These are phyloP conservation scores for Conus canariensis DNA, from an alignment of 2,888 invertebrate genomes.

Conservation along the genomic window DNA sequence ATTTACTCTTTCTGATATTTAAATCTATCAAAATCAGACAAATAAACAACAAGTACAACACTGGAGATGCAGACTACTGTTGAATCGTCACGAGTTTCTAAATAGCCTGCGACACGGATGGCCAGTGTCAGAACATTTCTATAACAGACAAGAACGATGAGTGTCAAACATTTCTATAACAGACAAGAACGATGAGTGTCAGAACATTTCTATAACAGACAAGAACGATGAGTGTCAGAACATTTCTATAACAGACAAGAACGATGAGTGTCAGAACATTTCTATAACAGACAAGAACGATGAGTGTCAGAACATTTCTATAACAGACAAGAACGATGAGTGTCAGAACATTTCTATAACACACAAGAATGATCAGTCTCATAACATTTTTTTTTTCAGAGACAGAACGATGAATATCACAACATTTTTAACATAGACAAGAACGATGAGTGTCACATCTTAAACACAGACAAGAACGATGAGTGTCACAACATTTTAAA, in stretches of 20 bases:
- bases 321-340: background rate
- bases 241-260: background rate
- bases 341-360: background rate
- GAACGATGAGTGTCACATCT: too few relatives aligned
- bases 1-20: too few relatives aligned
- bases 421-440: too few relatives aligned
- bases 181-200: background rate
- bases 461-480: background rate
- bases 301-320: background rate
- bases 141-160: background rate
- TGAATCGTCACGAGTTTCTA: too few relatives aligned
- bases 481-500: too few relatives aligned
- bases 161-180: background rate
- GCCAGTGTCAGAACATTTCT: background rate
- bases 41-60: too few relatives aligned
- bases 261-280: background rate
- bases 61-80: too few relatives aligned
- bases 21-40: too few relatives aligned
- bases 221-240: background rate
- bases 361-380: background rate
- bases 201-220: background rate
- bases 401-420: too few relatives aligned
- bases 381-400: too few relatives aligned
- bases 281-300: background rate
- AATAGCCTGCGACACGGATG: too few relatives aligned